Evolutionary conservation across 1,140 invertebrate species (phyloP), one percentile per base, ranked within the genome.

Genomic region (Chymomyza costata): DNA sequence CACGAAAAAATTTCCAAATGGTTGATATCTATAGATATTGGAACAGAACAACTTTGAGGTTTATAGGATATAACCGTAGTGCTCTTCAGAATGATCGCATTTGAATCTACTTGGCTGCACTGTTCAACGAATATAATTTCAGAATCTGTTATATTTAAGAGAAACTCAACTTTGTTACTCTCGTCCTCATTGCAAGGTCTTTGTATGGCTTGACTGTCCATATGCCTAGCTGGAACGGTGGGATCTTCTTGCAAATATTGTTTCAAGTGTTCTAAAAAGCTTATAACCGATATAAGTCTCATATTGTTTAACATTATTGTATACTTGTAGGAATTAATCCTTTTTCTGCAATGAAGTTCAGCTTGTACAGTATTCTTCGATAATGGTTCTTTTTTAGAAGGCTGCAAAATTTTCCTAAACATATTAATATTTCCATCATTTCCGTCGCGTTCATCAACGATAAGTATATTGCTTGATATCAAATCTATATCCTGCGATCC

Each of bases 271-370:
- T 96, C 91, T 90, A 97, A 93, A 94, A 97, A 99, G 85, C 98
- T 96, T 64, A 98, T 88, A 38, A 98, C 93, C 0, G 94, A 93
- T 89, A 98, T 96, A 3, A 99, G 86, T 39, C 97, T 88, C 95
- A 99, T 97, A 82, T 97, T 97, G 83, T 98, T 97, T 2, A 99
- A 87, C 13, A 99, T 86, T 46, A 99, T 92, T 0, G 96, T 98
- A 48, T 97, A 96, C 53, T 93, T 92, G 0, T 91, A 90, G n/a
- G 90, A 89, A 55, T 93, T 92, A 0, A 85, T 86, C 7, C 92
- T 87, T 78, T 90, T 92, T 17, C 92, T 88, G 63, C 93, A 93
- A 85, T 97, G 94, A 25, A 96, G 88, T 86, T 96, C 95, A 0
- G 93, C 94, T 85, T 96, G 95, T 5, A 96, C 92, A 85, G 83